phyloP scores from a whole-genome alignment of 2,113 vertebrate genomes.

The Verasper variegatus region DNA sequence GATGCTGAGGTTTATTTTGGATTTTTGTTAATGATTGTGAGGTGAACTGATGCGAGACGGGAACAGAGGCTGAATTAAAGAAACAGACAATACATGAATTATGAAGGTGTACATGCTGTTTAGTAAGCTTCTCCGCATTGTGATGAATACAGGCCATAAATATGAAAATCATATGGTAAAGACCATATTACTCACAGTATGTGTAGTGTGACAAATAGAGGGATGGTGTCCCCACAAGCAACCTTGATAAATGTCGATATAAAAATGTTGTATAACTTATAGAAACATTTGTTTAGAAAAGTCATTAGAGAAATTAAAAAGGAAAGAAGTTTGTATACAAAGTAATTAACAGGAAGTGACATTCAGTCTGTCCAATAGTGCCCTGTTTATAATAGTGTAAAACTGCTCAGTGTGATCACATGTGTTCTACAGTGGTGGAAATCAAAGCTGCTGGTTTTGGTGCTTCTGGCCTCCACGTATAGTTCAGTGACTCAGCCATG shows the following conservation, averaged over 20 bases:
- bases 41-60: background rate
- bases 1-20: background rate
- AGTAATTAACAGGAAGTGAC: slow-evolving; percentile 3
- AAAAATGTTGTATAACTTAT: slow-evolving; percentile 12
- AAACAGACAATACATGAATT: background rate
- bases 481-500: no score
- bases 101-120: background rate
- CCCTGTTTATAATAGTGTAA: background rate
- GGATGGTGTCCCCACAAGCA: background rate
- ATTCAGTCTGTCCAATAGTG: slow-evolving; percentile 22
- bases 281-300: background rate
- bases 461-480: background rate
- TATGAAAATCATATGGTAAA: background rate
- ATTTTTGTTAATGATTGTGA: background rate
- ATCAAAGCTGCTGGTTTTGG: no score
- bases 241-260: slow-evolving; percentile 5
- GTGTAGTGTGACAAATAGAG: background rate
- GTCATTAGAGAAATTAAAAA: background rate
- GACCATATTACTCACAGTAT: slow-evolving; percentile 17
- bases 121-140: background rate
- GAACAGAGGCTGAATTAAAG: no score
- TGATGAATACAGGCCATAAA: no score
- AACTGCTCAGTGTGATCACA: background rate
- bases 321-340: background rate
- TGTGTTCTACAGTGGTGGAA: background rate